Conservation (phyloP, 1,140 invertebrate species). For the Macrocentrus cingulum region DNA sequence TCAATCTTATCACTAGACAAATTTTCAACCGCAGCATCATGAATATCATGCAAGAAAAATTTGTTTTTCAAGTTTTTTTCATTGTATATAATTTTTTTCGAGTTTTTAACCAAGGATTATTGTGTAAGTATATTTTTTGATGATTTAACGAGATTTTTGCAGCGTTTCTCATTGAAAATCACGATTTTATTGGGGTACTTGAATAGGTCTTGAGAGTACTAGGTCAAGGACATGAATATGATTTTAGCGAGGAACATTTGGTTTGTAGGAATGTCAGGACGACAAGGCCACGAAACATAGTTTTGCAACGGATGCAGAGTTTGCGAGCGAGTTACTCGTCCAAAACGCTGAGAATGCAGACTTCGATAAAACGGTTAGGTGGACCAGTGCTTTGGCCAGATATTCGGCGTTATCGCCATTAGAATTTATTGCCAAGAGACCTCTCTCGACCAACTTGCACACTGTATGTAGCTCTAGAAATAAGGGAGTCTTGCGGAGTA, state of each 20-base stretch:
- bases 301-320: constrained; percentile 13
- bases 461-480: background rate
- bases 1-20: too few species aligned
- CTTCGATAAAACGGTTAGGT: constrained; percentile 12
- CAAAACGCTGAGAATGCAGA: constrained; percentile 15
- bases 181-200: too few species aligned
- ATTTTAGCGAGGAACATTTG: background rate
- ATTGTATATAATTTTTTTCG: too few species aligned
- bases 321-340: background rate
- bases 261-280: background rate
- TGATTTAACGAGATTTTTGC: background rate
- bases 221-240: constrained; percentile 10
- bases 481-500: constrained; percentile 7
- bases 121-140: too few species aligned
- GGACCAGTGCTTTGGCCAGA: constrained; percentile 3
- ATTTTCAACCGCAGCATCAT: too few species aligned
- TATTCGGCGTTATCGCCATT: constrained; percentile 18
- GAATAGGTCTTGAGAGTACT: background rate
- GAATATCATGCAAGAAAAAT: too few species aligned
- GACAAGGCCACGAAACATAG: background rate
- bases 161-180: too few species aligned
- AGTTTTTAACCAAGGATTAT: too few species aligned
- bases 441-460: background rate
- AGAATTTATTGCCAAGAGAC: constrained; percentile 9
- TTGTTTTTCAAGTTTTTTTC: too few species aligned